A percentile compares a stretch with the other conserved stretches of the same genome.
Evolutionary conservation across 1,140 invertebrate genomes (phyloP).

Genomic region (Rhagoletis zephyria): DNA sequence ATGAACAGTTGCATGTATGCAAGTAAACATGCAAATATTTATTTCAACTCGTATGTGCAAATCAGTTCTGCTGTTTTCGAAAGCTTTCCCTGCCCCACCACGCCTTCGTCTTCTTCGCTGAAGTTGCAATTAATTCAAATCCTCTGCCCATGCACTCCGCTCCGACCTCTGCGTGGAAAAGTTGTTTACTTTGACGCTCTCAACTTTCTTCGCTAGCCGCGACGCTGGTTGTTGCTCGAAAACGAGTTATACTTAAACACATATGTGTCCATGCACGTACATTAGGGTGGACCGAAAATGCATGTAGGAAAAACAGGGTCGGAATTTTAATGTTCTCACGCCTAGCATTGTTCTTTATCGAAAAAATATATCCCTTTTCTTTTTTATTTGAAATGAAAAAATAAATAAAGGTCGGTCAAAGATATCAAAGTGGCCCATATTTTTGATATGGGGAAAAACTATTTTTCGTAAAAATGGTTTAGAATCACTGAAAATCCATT

Average conservation of each 20-base stretch:
- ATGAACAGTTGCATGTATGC: not conserved
- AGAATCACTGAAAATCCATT: too few species aligned
- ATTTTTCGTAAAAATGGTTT: too few species aligned
- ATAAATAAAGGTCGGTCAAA: too few species aligned
- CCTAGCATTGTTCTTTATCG: too few species aligned
- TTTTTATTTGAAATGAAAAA: too few species aligned
- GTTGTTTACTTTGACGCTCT: not conserved
- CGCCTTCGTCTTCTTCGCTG: not conserved
- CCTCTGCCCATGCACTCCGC: not conserved
- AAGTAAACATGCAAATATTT: slow-evolving; percentile 9
- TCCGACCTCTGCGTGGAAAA: not conserved
- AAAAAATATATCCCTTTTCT: too few species aligned
- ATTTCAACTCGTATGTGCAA: not conserved
- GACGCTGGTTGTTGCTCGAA: not conserved
- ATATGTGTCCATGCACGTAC: not conserved
- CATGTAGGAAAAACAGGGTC: too few species aligned
- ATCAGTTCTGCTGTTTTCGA: slow-evolving; percentile 4
- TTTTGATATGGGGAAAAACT: too few species aligned
- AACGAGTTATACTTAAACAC: not conserved
- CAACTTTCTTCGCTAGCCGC: not conserved
- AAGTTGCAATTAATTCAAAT: slow-evolving; percentile 35
- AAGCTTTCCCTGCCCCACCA: not conserved
- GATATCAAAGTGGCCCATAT: too few species aligned
- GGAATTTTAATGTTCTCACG: too few species aligned
- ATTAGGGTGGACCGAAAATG: too few species aligned